Conservation (phyloP, 2,888 invertebrate species). For the Microplitis deprimator region DNA sequence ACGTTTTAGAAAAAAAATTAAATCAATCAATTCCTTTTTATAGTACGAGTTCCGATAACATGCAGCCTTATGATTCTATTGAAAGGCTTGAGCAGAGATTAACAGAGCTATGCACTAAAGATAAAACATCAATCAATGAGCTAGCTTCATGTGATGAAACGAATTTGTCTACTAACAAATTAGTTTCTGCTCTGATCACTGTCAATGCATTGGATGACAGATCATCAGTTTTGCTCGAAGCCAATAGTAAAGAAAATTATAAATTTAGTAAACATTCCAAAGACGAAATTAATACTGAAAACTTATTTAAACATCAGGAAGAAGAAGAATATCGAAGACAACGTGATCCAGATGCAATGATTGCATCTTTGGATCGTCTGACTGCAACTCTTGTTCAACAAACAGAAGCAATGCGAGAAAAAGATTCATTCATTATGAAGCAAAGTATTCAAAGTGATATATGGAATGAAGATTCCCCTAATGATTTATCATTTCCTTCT, state of each 20-base stretch:
- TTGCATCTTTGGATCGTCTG: constrained; percentile 78
- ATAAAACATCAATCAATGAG: too few species aligned
- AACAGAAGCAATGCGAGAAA: constrained; percentile 76
- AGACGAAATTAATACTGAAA: neutral
- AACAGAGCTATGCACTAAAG: too few species aligned
- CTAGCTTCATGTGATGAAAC: too few species aligned
- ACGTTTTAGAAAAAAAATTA: too few species aligned
- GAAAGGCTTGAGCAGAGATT: too few species aligned
- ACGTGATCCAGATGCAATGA: constrained; percentile 79
- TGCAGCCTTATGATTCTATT: too few species aligned
- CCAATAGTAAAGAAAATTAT: neutral
- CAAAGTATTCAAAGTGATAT: constrained; percentile 76
- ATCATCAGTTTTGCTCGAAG: too few species aligned
- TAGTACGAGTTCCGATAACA: too few species aligned
- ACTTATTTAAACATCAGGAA: constrained; percentile 31
- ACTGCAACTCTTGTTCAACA: constrained; percentile 79
- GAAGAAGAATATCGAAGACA: constrained; percentile 71
- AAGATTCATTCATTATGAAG: constrained; percentile 67
- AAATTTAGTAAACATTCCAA: neutral
- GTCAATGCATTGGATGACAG: too few species aligned
- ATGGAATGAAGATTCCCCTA: constrained; percentile 87
- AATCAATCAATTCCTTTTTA: too few species aligned
- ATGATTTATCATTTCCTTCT: constrained; percentile 86
- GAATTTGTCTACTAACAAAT: too few species aligned
- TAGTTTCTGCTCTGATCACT: too few species aligned